Base-by-base conservation (phyloP, 2,797 vertebrate genomes). In the Meriones psammophilus region DNA sequence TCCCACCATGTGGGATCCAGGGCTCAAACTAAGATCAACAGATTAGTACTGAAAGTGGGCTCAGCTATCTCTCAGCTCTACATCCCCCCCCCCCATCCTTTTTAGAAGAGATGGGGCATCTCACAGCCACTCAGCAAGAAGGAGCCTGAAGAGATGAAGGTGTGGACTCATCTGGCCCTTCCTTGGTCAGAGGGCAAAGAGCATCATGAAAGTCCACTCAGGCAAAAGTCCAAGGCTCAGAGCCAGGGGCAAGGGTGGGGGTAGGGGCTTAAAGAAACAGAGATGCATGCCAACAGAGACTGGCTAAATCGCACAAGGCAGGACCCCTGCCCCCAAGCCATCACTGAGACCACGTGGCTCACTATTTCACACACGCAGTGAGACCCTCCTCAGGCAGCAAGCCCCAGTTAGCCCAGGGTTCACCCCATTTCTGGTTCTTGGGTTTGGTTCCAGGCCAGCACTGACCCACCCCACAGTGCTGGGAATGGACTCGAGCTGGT, bases 401-500 rank as follows among this genome's bases (percentile, higher is more conserved):
- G 15, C 56, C 9, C 0, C 14, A 64, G 79, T 94, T 30, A 80
- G n/a, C 89, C 92, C 33, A 39, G 87, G 77, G 69, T 85, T 88
- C 30, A 78, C 42, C 26, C 64, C 6, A 8, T 39, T 71, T 58
- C 39, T 73, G 56, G 50, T 83, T 89, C 95, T 94, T 62, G 2
- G 73, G 60, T 77, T 85, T 90, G 89, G 80, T 89, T 20, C 78
- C 88, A 33, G 74, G 95, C 93, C 92, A 90, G 90, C 69, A 64
- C 39, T n/a, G 81, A 93, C 96, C 95, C 88, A 88, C 84, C 88
- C 86, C 58, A 24, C 88, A 83, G 90, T 81, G 93, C 94, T 78
- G 78, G 95, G 94, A 96, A 92, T 15, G 88, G 89, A 88, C 60
- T 66, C 2, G 93, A 60, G 85, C 95, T 96, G 94, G 78, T 84